Conservation (phyloP, 2,888 invertebrate species). For the Malthinus flaveolus region DNA sequence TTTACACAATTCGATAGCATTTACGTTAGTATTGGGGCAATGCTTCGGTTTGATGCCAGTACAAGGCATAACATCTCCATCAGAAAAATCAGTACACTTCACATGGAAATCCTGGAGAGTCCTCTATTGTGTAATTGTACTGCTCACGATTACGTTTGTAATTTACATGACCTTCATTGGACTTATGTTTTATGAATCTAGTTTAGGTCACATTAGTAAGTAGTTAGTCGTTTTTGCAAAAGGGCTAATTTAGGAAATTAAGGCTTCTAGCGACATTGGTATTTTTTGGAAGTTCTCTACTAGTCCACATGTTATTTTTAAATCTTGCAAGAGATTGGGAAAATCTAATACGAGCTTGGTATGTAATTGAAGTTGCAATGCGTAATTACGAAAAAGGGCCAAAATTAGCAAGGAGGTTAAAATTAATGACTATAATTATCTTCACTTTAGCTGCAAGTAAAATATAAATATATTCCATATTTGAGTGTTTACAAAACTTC, state of each 20-base stretch:
- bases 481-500: not conserved
- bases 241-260: not conserved
- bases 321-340: constrained; percentile 56
- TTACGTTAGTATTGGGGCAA: constrained; percentile 12
- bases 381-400: constrained; percentile 27
- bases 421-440: constrained; percentile 15
- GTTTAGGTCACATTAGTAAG: constrained; percentile 14
- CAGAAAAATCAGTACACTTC: constrained; percentile 8
- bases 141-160: constrained; percentile 3
- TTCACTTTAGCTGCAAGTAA: constrained; percentile 15
- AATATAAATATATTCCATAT: not conserved
- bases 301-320: constrained; percentile 53
- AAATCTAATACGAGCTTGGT: constrained; percentile 41
- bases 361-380: constrained; percentile 27
- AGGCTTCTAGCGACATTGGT: constrained; percentile 13
- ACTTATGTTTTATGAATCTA: not conserved
- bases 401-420: constrained; percentile 17
- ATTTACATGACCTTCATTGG: constrained; percentile 8
- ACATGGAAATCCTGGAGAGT: constrained; percentile 19
- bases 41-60: constrained; percentile 19
- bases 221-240: not conserved
- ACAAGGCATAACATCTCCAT: constrained; percentile 6
- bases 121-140: not conserved
- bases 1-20: constrained; percentile 13
- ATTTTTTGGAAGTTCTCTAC: constrained; percentile 12